Evolutionary conservation across 2,113 vertebrate genomes (phyloP).

Genomic region (Kobus ellipsiprymnus): DNA sequence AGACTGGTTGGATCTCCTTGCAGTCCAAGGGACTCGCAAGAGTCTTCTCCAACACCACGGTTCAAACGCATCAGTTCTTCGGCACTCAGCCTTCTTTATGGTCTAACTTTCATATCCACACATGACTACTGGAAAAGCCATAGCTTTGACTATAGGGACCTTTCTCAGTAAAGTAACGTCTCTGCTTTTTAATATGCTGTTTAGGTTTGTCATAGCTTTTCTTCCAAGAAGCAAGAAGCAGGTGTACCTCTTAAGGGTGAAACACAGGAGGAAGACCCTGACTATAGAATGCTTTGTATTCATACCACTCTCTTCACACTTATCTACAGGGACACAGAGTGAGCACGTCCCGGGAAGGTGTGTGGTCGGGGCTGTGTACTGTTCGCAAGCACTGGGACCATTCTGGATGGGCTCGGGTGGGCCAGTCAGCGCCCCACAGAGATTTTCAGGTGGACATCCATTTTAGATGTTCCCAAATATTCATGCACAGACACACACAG

Average conservation of each 20-base stretch:
- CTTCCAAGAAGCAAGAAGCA: background rate
- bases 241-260: background rate
- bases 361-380: too few relatives aligned
- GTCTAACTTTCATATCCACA: background rate
- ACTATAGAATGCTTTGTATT: rapidly evolving
- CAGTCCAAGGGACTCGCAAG: background rate
- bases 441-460: background rate
- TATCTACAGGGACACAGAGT: background rate
- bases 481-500: background rate
- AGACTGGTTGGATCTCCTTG: background rate
- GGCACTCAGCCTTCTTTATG: background rate
- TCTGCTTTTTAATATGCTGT: background rate
- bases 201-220: background rate
- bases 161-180: background rate
- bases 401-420: too few relatives aligned
- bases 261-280: background rate
- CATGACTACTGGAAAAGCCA: background rate
- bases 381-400: background rate
- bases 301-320: background rate
- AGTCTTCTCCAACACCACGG: background rate
- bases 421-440: background rate
- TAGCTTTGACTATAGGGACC: background rate
- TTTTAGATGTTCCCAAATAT: background rate
- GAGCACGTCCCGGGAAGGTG: background rate
- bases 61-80: background rate